Conservation (phyloP, 2,797 vertebrate genomes). For the Sternarchorhynchus goeldii region DNA sequence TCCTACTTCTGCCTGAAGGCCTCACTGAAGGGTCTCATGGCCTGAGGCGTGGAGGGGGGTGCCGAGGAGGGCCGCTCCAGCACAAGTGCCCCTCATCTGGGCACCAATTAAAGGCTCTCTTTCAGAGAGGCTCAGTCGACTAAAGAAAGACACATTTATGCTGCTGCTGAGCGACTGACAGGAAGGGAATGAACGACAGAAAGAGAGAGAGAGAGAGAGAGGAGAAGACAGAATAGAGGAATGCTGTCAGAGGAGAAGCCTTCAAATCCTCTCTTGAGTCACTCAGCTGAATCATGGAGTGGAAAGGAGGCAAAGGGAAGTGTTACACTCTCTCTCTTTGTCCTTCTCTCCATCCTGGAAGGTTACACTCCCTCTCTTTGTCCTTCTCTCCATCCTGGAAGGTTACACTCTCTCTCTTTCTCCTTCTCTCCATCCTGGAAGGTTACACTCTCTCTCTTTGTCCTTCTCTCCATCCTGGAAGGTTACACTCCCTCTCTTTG, state of each 20-base stretch:
- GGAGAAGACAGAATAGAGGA: slow-evolving; percentile 42
- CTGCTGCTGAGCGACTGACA: slow-evolving; percentile 62
- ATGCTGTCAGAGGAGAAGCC: slow-evolving; percentile 66
- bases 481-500: too few species aligned
- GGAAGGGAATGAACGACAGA: not conserved
- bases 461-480: too few species aligned
- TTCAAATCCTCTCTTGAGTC: slow-evolving; percentile 65
- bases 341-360: not conserved
- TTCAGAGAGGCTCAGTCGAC: slow-evolving; percentile 71
- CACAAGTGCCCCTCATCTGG: slow-evolving; percentile 66
- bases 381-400: slow-evolving; percentile 10
- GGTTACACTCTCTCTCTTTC: too few species aligned
- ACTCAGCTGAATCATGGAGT: slow-evolving; percentile 49
- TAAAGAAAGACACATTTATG: slow-evolving; percentile 81
- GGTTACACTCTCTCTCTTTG: too few species aligned
- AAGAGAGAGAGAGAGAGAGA: not conserved
- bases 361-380: slow-evolving; percentile 31
- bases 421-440: too few species aligned
- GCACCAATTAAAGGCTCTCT: slow-evolving; percentile 78
- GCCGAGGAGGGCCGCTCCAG: slow-evolving; percentile 45
- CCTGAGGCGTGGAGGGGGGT: slow-evolving; percentile 28
- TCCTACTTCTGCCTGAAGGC: slow-evolving; percentile 66
- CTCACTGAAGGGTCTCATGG: slow-evolving; percentile 62
- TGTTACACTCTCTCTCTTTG: too few species aligned
- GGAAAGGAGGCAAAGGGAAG: slow-evolving; percentile 26